phyloP scores from a whole-genome alignment of 2,113 vertebrate genomes.

The Grallaria varia region DNA sequence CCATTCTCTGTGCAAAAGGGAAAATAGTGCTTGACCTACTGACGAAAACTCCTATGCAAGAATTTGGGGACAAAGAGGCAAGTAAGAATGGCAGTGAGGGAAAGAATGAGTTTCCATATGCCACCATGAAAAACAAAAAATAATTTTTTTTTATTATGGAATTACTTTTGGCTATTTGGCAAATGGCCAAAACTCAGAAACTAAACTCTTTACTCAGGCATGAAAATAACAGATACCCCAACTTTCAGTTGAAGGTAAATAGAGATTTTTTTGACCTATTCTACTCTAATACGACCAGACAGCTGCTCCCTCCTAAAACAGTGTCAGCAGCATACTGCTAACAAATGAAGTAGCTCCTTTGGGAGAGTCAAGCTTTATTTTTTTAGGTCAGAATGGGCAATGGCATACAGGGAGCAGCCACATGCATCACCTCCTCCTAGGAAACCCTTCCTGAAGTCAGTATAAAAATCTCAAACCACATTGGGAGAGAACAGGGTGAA shows the following conservation, averaged over 20 bases:
- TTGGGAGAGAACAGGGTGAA: not conserved
- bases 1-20: not conserved
- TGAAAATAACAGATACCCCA: not conserved
- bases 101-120: not conserved
- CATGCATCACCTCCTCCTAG: not conserved
- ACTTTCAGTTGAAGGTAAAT: not conserved
- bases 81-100: not conserved
- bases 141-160: not conserved
- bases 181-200: not conserved
- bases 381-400: not conserved
- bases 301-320: not conserved
- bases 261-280: not conserved
- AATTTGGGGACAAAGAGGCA: not conserved
- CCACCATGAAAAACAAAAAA: not conserved
- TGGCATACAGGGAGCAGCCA: not conserved
- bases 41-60: rapidly evolving
- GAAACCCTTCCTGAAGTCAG: not conserved
- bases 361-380: not conserved
- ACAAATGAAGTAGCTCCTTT: not conserved
- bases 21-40: not conserved
- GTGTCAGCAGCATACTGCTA: not conserved
- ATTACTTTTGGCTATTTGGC: not conserved
- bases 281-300: not conserved
- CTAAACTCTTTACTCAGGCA: not conserved
- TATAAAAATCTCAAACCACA: rapidly evolving